phyloP scores from a whole-genome alignment of 2,888 invertebrate genomes.

The Halictus ligatus region DNA sequence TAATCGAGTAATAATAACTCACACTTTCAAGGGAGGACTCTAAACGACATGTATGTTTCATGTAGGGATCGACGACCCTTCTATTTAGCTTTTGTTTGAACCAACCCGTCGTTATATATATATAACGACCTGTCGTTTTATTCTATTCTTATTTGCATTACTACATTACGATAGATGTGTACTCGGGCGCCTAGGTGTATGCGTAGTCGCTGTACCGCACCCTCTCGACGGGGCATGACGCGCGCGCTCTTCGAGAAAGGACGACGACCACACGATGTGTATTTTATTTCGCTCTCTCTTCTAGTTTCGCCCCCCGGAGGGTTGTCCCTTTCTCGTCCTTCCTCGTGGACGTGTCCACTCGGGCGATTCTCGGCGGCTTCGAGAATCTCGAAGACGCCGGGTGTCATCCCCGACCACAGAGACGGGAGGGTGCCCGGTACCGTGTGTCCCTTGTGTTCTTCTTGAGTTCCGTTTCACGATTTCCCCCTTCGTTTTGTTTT shows the following conservation, averaged over 20 bases:
- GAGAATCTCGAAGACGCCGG: conserved; percentile 1
- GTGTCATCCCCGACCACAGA: conserved; percentile 9
- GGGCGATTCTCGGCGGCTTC: conserved; percentile 33
- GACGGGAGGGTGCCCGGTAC: conserved; percentile 58
- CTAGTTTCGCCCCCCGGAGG: neutral
- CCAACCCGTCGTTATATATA: conserved; percentile 56
- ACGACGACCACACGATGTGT: conserved; percentile 45
- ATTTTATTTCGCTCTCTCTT: conserved; percentile 10
- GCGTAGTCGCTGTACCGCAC: conserved; percentile 50
- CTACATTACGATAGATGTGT: conserved; percentile 68
- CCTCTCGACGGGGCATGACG: conserved; percentile 33
- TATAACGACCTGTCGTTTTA: too few species aligned
- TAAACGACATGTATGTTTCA: conserved; percentile 66
- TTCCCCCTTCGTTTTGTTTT: conserved; percentile 2
- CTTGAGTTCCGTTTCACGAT: conserved; percentile 49
- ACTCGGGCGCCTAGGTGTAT: conserved; percentile 48
- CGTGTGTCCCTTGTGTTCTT: conserved; percentile 46
- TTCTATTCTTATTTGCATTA: conserved; percentile 73
- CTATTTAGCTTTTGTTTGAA: conserved; percentile 75
- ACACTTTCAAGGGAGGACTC: conserved; percentile 41
- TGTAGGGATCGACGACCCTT: conserved; percentile 75
- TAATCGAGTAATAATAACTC: conserved; percentile 75
- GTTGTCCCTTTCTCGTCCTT: conserved; percentile 41
- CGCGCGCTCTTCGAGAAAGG: conserved; percentile 45
- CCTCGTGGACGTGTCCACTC: conserved; percentile 33